phyloP scores from a whole-genome alignment of 2,888 invertebrate species.

The Tanypteryx hageni region DNA sequence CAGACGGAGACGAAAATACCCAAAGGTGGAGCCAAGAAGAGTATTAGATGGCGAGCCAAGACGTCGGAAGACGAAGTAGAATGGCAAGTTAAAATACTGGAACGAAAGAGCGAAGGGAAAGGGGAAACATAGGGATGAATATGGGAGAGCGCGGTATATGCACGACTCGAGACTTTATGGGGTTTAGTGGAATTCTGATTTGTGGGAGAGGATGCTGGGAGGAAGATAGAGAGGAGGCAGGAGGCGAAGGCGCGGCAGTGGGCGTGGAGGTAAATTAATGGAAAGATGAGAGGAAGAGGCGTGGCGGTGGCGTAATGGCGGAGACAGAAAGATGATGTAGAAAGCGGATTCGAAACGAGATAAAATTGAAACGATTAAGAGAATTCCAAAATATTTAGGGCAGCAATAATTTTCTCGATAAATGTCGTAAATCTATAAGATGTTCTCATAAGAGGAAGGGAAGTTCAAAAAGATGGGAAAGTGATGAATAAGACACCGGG shows the following conservation, averaged over 20 bases:
- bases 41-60: not conserved
- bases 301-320: not conserved
- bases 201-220: not conserved
- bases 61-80: not conserved
- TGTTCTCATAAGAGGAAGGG: no score
- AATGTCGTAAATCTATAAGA: no score
- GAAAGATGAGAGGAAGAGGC: not conserved
- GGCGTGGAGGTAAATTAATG: not conserved
- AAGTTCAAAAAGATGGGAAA: no score
- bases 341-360: no score
- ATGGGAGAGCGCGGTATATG: not conserved
- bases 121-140: not conserved
- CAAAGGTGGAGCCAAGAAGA: not conserved
- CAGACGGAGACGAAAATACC: not conserved
- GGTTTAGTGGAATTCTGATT: not conserved
- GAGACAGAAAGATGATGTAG: not conserved
- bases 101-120: not conserved
- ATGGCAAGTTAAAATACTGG: not conserved
- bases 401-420: no score
- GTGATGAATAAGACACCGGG: no score
- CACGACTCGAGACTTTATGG: not conserved
- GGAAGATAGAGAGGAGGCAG: not conserved
- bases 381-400: no score
- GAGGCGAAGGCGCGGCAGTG: not conserved
- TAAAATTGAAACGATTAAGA: no score